A percentile compares a stretch with the other conserved stretches of the same genome.
Conservation (phyloP, 1,140 invertebrate genomes). For the Fopius arisanus region DNA sequence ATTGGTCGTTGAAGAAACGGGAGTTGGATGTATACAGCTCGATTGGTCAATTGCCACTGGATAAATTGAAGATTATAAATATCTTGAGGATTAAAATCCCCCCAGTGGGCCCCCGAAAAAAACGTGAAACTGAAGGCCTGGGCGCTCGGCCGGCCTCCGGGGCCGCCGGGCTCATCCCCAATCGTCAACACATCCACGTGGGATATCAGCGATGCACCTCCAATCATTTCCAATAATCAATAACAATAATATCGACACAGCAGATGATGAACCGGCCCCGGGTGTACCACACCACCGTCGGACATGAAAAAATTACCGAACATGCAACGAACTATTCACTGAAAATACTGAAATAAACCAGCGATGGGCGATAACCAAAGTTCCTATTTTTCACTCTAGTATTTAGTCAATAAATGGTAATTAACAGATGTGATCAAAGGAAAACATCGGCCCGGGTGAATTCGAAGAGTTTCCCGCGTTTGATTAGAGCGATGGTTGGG, state of each 20-base stretch:
- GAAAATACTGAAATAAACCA: constrained; percentile 23
- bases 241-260: not conserved
- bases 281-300: not conserved
- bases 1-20: too few relatives aligned
- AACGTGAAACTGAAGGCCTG: not conserved
- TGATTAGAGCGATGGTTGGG: too few relatives aligned
- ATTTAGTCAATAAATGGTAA: constrained; percentile 6
- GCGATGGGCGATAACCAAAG: constrained; percentile 50
- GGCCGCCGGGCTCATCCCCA: constrained; percentile 42
- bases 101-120: not conserved
- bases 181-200: constrained; percentile 62
- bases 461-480: constrained; percentile 52
- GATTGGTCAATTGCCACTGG: too few relatives aligned
- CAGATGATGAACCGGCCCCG: not conserved
- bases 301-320: not conserved
- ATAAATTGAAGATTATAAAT: too few relatives aligned
- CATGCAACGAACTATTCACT: constrained; percentile 10
- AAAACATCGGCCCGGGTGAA: constrained; percentile 1
- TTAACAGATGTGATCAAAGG: not conserved
- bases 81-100: too few relatives aligned
- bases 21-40: too few relatives aligned
- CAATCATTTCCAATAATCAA: not conserved
- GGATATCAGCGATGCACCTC: constrained; percentile 43
- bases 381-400: constrained; percentile 62
- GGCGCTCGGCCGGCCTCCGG: constrained; percentile 39